Base-by-base conservation (phyloP, 2,113 vertebrate species). In the Callithrix jacchus region DNA sequence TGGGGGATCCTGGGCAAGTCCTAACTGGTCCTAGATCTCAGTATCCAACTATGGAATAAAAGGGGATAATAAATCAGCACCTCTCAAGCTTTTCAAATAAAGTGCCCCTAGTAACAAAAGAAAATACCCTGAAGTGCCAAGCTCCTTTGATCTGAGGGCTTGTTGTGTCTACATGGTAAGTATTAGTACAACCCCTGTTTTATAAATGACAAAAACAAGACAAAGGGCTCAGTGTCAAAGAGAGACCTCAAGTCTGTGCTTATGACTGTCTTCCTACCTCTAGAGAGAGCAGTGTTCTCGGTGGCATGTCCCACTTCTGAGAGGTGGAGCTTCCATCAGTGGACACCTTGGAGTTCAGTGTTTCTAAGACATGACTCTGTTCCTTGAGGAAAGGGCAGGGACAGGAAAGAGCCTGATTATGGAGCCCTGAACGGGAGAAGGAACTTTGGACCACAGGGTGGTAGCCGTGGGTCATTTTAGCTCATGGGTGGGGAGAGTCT, bases 261-360 rank as follows among this genome's bases (percentile, higher is more conserved):
- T 35, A 35, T 4, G 0, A 81, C 14, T 2, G 45, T 49, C 56
- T 23, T 5, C 30, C 35, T 4, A 2, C 45, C 13, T 93, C n/a
- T 27, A 49, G 8, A 27, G 0, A n/a, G 9, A 42, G 25, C 25
- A 56, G 52, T 8, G 47, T 56, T 30, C 23, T 17, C n/a, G n/a
- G 40, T 79, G 37, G 27, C 9, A 5, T 32, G 9, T 6, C 37
- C 8, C 45, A 12, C 45, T 23, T 47, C 66, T 14, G 20, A 73
- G 8, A 90, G 12, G 42, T 52, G 8, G 2, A n/a, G 21, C 7
- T 71, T 32, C 68, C 52, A 52, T n/a, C 13, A 23, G 2, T 0
- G 1, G 70, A 42, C 0, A 11, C 6, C 16, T 23, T 58, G 12
- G 56, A 11, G 21, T 40, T n/a, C 45, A 17, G 0, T 3, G 7